Conservation (phyloP, 2,888 invertebrate species). For the Tiphia femorata region DNA sequence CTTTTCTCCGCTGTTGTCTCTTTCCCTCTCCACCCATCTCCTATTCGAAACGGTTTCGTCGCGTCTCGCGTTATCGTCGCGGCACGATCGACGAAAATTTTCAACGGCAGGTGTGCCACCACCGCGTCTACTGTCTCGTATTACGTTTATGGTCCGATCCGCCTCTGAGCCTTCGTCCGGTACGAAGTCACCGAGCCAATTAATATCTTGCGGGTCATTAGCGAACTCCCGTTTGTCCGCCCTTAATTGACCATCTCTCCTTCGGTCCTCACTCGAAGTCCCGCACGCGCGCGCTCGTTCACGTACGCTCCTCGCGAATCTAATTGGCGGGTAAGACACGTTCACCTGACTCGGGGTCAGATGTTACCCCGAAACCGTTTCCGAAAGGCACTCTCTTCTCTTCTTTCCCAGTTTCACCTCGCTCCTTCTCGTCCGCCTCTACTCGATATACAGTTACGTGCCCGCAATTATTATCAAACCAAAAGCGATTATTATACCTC, state of each 20-base stretch:
- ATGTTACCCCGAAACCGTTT: slow-evolving; percentile 6
- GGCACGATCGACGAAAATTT: too few species aligned
- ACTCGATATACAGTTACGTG: neutral
- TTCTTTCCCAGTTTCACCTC: too few species aligned
- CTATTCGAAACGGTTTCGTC: too few species aligned
- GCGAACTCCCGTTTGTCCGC: slow-evolving; percentile 43
- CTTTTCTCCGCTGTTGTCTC: too few species aligned
- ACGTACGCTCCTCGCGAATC: slow-evolving; percentile 26
- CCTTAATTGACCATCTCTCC: slow-evolving; percentile 49
- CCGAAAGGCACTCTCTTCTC: slow-evolving; percentile 4
- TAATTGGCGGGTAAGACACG: slow-evolving; percentile 36
- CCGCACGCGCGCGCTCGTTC: slow-evolving; percentile 1
- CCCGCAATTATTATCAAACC: neutral
- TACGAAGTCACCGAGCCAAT: slow-evolving; percentile 42
- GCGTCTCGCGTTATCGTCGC: too few species aligned
- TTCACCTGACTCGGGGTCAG: slow-evolving; percentile 9
- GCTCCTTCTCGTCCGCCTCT: too few species aligned
- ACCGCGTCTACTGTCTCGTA: slow-evolving; percentile 7
- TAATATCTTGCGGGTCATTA: slow-evolving; percentile 55
- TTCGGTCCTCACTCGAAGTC: slow-evolving; percentile 17
- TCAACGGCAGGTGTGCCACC: neutral
- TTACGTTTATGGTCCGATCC: slow-evolving; percentile 37
- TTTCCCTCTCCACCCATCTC: too few species aligned
- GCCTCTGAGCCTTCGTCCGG: slow-evolving; percentile 22
- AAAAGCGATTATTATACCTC: neutral